Conservation (phyloP, 2,888 invertebrate species). For the Spodoptera exigua region DNA sequence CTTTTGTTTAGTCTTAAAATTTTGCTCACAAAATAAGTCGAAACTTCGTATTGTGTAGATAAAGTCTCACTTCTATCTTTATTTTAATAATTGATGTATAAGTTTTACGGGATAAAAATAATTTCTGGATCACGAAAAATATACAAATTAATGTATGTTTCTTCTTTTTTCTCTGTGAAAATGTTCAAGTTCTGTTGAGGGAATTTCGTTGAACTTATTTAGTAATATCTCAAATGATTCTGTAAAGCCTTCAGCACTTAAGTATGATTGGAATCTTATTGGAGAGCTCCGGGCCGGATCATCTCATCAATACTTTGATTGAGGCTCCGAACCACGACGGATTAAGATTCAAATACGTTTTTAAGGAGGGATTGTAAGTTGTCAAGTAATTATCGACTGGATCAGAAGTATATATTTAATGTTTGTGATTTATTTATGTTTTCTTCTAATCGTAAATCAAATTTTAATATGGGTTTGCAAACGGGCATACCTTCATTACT, state of each 20-base stretch:
- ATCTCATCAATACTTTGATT: conserved; percentile 62
- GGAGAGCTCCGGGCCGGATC: conserved; percentile 58
- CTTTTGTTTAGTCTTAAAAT: conserved; percentile 24
- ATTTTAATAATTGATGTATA: conserved; percentile 19
- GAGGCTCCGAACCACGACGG: conserved; percentile 47
- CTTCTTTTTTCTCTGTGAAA: conserved; percentile 15
- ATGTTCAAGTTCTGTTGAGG: conserved; percentile 14
- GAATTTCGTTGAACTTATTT: conserved; percentile 37
- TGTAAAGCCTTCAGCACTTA: conserved; percentile 52
- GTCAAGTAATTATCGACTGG: conserved; percentile 11
- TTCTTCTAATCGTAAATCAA: too few species aligned
- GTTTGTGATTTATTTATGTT: too few species aligned
- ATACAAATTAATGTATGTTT: neutral
- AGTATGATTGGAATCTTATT: conserved; percentile 60
- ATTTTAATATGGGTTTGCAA: too few species aligned
- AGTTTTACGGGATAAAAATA: conserved; percentile 29
- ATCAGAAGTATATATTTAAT: conserved; percentile 3
- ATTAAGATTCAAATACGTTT: conserved; percentile 46
- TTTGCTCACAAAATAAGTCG: conserved; percentile 22
- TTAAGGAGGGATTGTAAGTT: conserved; percentile 22
- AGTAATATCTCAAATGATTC: conserved; percentile 53
- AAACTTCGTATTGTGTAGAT: conserved; percentile 14
- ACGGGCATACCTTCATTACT: too few species aligned
- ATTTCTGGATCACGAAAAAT: conserved; percentile 3
- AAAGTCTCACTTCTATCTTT: conserved; percentile 23